A percentile compares a stretch with the other conserved stretches of the same genome.
phyloP scores from a whole-genome alignment of 2,888 invertebrate genomes.

The Drosophila recens region DNA sequence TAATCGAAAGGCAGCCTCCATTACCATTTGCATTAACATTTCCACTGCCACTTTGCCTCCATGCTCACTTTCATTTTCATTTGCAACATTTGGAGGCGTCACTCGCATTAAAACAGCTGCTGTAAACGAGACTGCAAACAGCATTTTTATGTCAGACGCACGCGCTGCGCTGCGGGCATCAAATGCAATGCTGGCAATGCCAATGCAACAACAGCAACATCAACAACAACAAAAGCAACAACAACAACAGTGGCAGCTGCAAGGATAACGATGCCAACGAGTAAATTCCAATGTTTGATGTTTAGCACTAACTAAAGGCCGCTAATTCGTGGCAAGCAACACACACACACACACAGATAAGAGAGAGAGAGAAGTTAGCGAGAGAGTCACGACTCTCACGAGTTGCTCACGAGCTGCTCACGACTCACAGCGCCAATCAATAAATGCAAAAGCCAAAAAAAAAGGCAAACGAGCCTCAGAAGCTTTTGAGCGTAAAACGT shows the following conservation, averaged over 20 bases:
- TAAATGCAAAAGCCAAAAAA: conserved; percentile 43
- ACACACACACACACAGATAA: conserved; percentile 9
- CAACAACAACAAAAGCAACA: background rate
- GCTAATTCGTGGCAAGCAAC: conserved; percentile 41
- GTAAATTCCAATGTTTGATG: conserved; percentile 35
- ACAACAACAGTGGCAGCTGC: conserved; percentile 26
- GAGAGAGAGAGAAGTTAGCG: background rate
- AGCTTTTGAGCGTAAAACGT: conserved; percentile 69
- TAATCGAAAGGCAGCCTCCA: conserved; percentile 12
- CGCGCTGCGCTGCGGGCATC: conserved; percentile 51
- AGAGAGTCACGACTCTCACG: conserved; percentile 11
- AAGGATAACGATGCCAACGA: conserved; percentile 34
- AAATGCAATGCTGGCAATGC: conserved; percentile 49
- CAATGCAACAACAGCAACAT: conserved; percentile 14
- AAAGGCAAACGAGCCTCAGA: conserved; percentile 22
- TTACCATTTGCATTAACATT: background rate
- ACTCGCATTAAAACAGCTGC: conserved; percentile 45
- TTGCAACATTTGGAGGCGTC: conserved; percentile 42
- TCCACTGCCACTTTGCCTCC: background rate
- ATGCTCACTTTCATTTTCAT: conserved; percentile 44
- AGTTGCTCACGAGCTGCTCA: conserved; percentile 31
- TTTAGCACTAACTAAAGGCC: conserved; percentile 38
- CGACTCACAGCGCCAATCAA: conserved; percentile 51
- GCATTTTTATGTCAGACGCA: conserved; percentile 62
- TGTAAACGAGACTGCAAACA: conserved; percentile 13